Percentiles rank a stretch among this genome's conserved stretches.
These are phyloP conservation scores for Lycorma delicatula DNA, from an alignment of 1,140 invertebrate genomes.

Conservation along the genomic window DNA sequence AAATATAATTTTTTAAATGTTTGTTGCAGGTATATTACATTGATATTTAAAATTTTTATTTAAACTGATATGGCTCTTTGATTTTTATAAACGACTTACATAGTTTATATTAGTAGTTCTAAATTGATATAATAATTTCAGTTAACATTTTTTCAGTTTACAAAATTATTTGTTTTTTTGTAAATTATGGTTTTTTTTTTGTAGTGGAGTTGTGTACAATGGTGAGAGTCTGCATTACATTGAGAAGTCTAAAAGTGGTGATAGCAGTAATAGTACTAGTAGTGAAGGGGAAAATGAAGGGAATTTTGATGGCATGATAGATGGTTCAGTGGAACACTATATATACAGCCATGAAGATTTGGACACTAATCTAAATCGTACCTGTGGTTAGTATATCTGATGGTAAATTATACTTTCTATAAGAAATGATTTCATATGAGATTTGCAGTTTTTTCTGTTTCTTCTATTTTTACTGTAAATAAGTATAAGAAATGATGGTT, in stretches of 20 bases:
- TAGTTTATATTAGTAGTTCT: no score
- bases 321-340: slow-evolving; percentile 49
- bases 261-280: slow-evolving; percentile 20
- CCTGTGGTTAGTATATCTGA: slow-evolving; percentile 49
- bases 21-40: no score
- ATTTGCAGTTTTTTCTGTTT: no score
- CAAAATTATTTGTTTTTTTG: no score
- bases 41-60: no score
- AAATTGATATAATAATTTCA: no score
- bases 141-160: background rate
- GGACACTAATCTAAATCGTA: slow-evolving; percentile 51
- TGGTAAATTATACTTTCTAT: background rate
- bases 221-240: slow-evolving; percentile 69
- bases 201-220: slow-evolving; percentile 71
- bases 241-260: slow-evolving; percentile 39
- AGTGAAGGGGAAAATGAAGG: slow-evolving; percentile 28
- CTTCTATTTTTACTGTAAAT: no score
- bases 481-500: no score
- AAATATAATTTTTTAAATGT: no score
- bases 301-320: slow-evolving; percentile 30
- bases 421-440: no score
- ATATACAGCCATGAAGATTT: slow-evolving; percentile 63
- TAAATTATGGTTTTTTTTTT: slow-evolving; percentile 23
- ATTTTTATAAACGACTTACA: no score
- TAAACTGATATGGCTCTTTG: no score